These are phyloP conservation scores for Lepus timidus DNA, from an alignment of 2,113 vertebrate genomes.

Conservation along the genomic window DNA sequence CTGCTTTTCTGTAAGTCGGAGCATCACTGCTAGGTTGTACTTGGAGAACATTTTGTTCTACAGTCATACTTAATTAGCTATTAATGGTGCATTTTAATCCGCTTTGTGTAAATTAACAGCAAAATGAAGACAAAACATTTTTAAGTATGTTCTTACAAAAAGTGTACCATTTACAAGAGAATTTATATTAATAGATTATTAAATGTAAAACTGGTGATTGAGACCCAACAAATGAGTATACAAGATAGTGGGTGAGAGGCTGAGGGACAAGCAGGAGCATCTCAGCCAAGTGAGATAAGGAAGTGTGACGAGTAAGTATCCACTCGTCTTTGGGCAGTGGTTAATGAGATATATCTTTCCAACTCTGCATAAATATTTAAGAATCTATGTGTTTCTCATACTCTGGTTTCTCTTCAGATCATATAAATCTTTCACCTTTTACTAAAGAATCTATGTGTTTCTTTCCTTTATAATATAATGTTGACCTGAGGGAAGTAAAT, in stretches of 20 bases:
- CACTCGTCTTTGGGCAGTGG: background rate
- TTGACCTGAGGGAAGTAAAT: background rate
- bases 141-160: background rate
- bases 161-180: background rate
- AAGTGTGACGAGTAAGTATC: background rate
- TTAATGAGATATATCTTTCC: background rate
- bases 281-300: background rate
- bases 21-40: background rate
- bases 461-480: background rate
- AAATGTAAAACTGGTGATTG: background rate
- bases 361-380: background rate
- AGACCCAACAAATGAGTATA: background rate
- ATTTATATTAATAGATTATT: background rate
- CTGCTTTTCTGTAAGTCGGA: background rate
- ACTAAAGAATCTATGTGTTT: background rate
- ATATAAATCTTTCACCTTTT: too few species aligned
- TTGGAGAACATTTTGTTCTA: background rate
- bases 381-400: background rate
- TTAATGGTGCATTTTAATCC: background rate
- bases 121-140: background rate
- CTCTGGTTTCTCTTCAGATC: too few species aligned
- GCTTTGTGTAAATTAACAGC: conserved; percentile 12
- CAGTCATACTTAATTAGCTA: background rate
- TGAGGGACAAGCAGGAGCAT: background rate
- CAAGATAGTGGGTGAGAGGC: background rate